A percentile compares a stretch with the other conserved stretches of the same genome.
Conservation (phyloP, 2,888 invertebrate genomes). For the Nomada hirtipes region DNA sequence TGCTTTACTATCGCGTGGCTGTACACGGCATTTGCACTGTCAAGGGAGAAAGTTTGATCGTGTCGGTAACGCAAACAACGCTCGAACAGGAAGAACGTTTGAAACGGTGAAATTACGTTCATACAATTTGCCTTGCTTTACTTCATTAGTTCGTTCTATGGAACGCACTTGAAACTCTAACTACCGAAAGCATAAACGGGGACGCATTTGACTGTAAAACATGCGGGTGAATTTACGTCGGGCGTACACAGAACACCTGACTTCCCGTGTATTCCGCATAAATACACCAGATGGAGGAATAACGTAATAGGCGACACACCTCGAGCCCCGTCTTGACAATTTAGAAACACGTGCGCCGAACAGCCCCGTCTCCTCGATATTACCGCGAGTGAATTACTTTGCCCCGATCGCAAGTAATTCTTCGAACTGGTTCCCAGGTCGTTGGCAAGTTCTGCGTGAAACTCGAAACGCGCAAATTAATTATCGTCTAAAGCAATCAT, state of each 20-base stretch:
- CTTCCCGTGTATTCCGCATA: constrained; percentile 55
- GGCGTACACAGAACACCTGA: constrained; percentile 15
- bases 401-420: constrained; percentile 7
- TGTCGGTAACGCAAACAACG: constrained; percentile 1
- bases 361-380: constrained; percentile 41
- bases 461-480: constrained; percentile 33
- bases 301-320: constrained; percentile 52
- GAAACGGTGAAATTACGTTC: constrained; percentile 18
- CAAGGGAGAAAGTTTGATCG: constrained; percentile 27
- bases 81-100: not conserved
- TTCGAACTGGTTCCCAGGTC: not conserved
- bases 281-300: constrained; percentile 52
- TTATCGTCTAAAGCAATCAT: constrained; percentile 25
- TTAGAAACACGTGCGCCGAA: constrained; percentile 57
- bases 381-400: constrained; percentile 34
- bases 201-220: constrained; percentile 2
- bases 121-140: constrained; percentile 29
- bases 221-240: constrained; percentile 33
- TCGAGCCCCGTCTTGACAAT: constrained; percentile 63
- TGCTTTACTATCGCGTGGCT: not conserved
- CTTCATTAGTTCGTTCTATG: constrained; percentile 39
- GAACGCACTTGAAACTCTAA: constrained; percentile 30
- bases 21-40: not conserved
- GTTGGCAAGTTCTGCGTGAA: constrained; percentile 1
- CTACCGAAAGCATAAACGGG: constrained; percentile 31